phyloP scores from a whole-genome alignment of 2,888 invertebrate genomes.

The Papilio protenor region DNA sequence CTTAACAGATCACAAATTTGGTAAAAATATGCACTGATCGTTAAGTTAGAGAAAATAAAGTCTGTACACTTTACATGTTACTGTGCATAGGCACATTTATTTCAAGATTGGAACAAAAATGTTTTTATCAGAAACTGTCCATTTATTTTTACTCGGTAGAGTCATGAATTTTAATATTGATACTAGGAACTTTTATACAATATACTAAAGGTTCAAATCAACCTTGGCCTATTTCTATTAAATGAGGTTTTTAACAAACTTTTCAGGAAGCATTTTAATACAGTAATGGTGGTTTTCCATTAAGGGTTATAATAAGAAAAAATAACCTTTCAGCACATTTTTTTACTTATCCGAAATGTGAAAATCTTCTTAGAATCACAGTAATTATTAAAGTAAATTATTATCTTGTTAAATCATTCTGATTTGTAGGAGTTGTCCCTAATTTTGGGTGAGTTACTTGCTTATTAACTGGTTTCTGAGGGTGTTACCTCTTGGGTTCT shows the following conservation, averaged over 20 bases:
- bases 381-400: not conserved
- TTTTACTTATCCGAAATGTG: not conserved
- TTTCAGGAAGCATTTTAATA: not conserved
- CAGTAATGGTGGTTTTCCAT: not conserved
- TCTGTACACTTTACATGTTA: not conserved
- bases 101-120: not conserved
- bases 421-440: too few species aligned
- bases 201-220: not conserved
- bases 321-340: not conserved
- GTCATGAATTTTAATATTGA: not conserved
- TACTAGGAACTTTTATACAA: not conserved
- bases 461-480: too few species aligned
- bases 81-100: too few species aligned
- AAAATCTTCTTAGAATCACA: not conserved
- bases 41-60: too few species aligned
- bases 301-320: not conserved
- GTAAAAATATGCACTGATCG: too few species aligned
- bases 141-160: not conserved
- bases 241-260: not conserved
- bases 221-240: not conserved
- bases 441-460: too few species aligned
- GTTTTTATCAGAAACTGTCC: not conserved
- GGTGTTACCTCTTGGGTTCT: too few species aligned
- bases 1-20: too few species aligned
- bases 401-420: too few species aligned